These are phyloP conservation scores for Nicator chloris DNA, from an alignment of 2,113 vertebrate genomes.

Conservation along the genomic window DNA sequence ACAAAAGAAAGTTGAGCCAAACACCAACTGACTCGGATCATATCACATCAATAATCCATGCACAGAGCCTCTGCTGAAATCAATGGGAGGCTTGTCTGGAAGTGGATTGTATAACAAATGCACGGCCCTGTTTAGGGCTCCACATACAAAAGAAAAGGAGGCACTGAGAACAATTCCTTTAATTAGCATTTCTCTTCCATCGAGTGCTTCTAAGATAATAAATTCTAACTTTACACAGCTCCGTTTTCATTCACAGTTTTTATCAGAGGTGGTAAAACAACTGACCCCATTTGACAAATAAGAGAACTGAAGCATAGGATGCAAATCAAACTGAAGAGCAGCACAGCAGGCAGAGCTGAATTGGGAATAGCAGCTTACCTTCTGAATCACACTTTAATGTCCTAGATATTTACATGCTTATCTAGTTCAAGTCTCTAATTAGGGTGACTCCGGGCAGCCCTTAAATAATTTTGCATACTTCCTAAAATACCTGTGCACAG, in stretches of 20 bases:
- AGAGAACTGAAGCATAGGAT: conserved; percentile 20
- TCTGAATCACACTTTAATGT: conserved; percentile 39
- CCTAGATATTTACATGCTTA: conserved; percentile 49
- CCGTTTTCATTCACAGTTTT: conserved; percentile 14
- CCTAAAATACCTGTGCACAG: background rate
- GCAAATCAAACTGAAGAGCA: conserved; percentile 22
- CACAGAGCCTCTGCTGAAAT: conserved; percentile 13
- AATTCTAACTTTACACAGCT: background rate
- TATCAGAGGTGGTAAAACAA: conserved; percentile 4
- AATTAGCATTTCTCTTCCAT: conserved; percentile 13
- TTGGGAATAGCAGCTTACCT: conserved; percentile 34
- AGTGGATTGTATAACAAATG: background rate
- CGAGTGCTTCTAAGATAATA: conserved; percentile 5
- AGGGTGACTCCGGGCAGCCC: background rate
- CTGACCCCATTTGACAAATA: conserved; percentile 37
- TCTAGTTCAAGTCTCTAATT: conserved; percentile 57
- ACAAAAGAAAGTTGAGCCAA: conserved; percentile 34
- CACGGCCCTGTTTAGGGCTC: background rate
- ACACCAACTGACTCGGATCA: conserved; percentile 39
- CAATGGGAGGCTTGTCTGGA: conserved; percentile 26
- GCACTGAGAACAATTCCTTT: background rate
- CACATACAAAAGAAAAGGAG: background rate
- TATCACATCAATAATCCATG: conserved; percentile 33
- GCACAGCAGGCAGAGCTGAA: background rate
- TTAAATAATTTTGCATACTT: background rate